phyloP scores from a whole-genome alignment of 1,140 invertebrate genomes.

The Potamilus streckersoni region DNA sequence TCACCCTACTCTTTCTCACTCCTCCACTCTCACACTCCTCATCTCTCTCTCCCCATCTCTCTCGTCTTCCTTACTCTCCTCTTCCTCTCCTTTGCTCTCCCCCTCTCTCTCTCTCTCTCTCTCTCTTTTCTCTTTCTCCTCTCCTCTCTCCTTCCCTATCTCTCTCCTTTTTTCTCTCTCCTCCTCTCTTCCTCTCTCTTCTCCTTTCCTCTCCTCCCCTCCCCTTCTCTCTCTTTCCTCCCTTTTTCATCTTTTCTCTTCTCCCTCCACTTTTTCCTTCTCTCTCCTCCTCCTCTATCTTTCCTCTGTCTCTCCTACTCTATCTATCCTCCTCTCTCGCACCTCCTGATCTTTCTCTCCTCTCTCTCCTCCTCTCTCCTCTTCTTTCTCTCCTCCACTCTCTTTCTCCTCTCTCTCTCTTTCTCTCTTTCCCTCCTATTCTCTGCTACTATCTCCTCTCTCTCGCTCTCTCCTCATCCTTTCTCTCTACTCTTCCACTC shows the following conservation, averaged over 20 bases:
- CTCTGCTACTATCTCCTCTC: neutral
- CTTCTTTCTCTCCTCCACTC: neutral
- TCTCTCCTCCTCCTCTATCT: neutral
- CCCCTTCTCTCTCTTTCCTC: too few relatives aligned
- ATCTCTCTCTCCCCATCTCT: too few relatives aligned
- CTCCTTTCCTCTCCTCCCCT: too few relatives aligned
- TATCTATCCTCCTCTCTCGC: neutral
- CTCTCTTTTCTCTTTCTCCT: too few relatives aligned
- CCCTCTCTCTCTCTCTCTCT: too few relatives aligned
- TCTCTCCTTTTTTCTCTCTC: too few relatives aligned
- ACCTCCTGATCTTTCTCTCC: neutral
- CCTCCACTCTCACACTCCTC: too few relatives aligned
- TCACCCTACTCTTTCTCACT: too few relatives aligned
- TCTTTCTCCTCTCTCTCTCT: neutral
- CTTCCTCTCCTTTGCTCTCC: too few relatives aligned
- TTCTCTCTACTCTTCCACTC: neutral
- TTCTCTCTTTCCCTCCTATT: neutral
- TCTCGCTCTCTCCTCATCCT: constrained; percentile 3
- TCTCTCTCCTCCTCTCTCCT: neutral
- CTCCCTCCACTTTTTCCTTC: neutral
- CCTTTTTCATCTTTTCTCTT: neutral
- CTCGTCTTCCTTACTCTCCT: too few relatives aligned
- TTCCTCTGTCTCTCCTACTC: constrained; percentile 1
- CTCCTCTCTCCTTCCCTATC: too few relatives aligned
- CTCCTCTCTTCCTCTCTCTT: too few relatives aligned